A percentile compares a stretch with the other conserved stretches of the same genome.
These are phyloP conservation scores for Dolichallabes microphthalmus DNA, from an alignment of 2,113 vertebrate species.

Conservation along the genomic window DNA sequence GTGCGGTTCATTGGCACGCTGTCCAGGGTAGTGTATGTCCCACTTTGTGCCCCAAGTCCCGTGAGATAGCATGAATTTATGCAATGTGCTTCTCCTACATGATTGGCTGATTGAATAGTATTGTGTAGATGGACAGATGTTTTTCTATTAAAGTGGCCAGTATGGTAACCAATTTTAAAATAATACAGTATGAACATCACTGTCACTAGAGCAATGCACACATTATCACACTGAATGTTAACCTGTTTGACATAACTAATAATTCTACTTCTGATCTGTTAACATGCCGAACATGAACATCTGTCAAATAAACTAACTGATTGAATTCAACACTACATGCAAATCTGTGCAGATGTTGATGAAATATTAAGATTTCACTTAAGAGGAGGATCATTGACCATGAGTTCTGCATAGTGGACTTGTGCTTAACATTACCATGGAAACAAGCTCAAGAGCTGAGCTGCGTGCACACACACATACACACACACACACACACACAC, in stretches of 20 bases:
- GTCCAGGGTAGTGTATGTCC: too few species aligned
- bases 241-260: not conserved
- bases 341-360: slow-evolving; percentile 19
- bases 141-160: not conserved
- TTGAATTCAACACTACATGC: not conserved
- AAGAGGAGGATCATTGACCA: slow-evolving; percentile 21
- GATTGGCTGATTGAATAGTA: not conserved
- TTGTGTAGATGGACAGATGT: not conserved
- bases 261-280: not conserved
- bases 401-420: slow-evolving; percentile 37
- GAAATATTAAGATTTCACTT: slow-evolving; percentile 38
- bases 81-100: not conserved
- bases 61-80: not conserved
- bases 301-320: not conserved
- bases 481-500: not conserved
- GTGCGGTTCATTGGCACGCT: too few species aligned
- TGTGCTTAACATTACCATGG: slow-evolving; percentile 57
- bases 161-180: not conserved
- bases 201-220: not conserved
- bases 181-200: not conserved
- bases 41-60: too few species aligned
- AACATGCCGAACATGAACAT: not conserved
- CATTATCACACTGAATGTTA: not conserved
- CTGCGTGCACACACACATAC: not conserved
- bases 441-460: slow-evolving; percentile 43